phyloP scores from a whole-genome alignment of 2,888 invertebrate species.

The Scaptomyza caliginosa region DNA sequence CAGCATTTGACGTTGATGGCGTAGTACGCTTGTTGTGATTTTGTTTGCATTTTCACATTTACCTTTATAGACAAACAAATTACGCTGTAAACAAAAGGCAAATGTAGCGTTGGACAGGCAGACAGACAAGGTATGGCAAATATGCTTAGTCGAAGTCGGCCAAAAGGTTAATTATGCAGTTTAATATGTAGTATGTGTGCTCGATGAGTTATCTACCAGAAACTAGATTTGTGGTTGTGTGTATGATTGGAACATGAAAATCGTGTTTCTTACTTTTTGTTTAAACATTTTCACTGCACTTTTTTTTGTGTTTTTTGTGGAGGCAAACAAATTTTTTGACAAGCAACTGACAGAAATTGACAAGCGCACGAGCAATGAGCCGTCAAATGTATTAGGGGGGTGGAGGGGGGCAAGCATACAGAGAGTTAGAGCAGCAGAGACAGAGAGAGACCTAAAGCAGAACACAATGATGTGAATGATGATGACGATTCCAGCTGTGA shows the following conservation, averaged over 20 bases:
- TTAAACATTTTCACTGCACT: slow-evolving; percentile 68
- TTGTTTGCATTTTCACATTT: slow-evolving; percentile 70
- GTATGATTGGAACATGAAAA: slow-evolving; percentile 67
- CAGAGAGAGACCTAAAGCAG: slow-evolving; percentile 39
- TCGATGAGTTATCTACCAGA: slow-evolving; percentile 24
- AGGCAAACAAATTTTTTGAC: slow-evolving; percentile 77
- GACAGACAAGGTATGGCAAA: slow-evolving; percentile 41
- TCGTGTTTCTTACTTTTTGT: slow-evolving; percentile 71
- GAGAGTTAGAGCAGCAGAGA: slow-evolving; percentile 8
- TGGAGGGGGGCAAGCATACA: too few relatives aligned
- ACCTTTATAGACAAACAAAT: slow-evolving; percentile 57
- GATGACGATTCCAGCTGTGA: slow-evolving; percentile 71
- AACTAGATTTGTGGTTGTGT: slow-evolving; percentile 54
- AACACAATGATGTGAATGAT: slow-evolving; percentile 67
- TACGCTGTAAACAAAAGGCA: slow-evolving; percentile 66
- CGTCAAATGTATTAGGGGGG: slow-evolving; percentile 41
- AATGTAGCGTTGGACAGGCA: slow-evolving; percentile 17
- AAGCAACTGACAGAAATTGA: slow-evolving; percentile 81
- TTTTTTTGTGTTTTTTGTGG: too few relatives aligned
- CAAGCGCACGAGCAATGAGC: slow-evolving; percentile 74
- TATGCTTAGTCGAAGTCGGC: slow-evolving; percentile 39
- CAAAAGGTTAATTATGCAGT: slow-evolving; percentile 75
- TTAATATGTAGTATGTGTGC: not conserved
- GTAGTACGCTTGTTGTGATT: slow-evolving; percentile 63
- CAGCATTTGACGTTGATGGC: slow-evolving; percentile 62